These are phyloP conservation scores for Caenorhabditis sinica DNA, from an alignment of 2,888 invertebrate species.

Conservation along the genomic window DNA sequence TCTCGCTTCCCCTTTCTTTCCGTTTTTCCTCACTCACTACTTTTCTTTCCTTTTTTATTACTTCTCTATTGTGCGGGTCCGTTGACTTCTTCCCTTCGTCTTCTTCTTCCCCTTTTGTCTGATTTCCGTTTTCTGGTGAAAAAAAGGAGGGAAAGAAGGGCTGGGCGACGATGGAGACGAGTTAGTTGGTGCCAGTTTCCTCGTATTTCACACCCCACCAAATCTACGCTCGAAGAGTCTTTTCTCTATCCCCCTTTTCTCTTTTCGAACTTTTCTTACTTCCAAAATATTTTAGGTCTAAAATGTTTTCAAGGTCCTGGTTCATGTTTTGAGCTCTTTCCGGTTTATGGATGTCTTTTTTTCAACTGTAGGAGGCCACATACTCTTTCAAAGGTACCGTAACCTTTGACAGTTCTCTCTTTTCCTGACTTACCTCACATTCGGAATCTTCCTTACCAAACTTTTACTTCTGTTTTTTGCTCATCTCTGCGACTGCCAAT, in stretches of 20 bases:
- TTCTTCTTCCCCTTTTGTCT: constrained; percentile 36
- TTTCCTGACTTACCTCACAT: too few relatives aligned
- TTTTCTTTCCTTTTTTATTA: constrained; percentile 19
- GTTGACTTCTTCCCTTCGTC: constrained; percentile 7
- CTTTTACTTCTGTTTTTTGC: too few relatives aligned
- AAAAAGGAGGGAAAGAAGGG: neutral
- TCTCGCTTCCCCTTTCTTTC: neutral
- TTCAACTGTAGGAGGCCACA: too few relatives aligned
- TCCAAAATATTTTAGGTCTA: constrained; percentile 3
- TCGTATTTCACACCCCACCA: constrained; percentile 65
- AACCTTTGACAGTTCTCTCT: too few relatives aligned
- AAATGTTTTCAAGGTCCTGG: neutral
- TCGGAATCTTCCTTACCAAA: too few relatives aligned
- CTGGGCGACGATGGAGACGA: neutral
- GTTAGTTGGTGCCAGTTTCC: constrained; percentile 47
- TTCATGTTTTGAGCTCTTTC: too few relatives aligned
- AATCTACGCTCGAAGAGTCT: constrained; percentile 23
- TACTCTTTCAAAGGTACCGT: too few relatives aligned
- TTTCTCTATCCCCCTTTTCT: constrained; percentile 5
- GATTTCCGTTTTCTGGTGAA: constrained; percentile 53
- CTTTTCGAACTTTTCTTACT: constrained; percentile 11
- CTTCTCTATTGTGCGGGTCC: constrained; percentile 23
- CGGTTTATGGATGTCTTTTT: too few relatives aligned
- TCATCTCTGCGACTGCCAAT: too few relatives aligned
- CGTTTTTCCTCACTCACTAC: neutral